Base-by-base conservation (phyloP, 2,888 invertebrate genomes). In the Agapetus fuscipes region DNA sequence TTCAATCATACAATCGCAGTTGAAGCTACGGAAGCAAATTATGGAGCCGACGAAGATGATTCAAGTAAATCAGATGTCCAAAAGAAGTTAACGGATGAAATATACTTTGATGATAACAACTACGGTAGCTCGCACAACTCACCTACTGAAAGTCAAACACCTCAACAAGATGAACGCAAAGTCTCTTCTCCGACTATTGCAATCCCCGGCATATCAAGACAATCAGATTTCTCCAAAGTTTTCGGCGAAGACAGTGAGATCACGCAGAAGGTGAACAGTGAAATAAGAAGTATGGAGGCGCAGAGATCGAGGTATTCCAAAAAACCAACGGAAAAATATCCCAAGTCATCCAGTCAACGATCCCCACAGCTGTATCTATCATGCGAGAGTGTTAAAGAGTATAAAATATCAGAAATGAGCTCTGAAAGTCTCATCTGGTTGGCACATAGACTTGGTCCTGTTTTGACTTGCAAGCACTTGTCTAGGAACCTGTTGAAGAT, bases 401-500 rank as follows among this genome's bases (percentile, higher is more conserved):
- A 68, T 51, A 82, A 80, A 56, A 83, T 85, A 47, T 85, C 88
- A 0, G 88, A 89, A 56, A 86, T 89, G 79, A 85, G 87, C 54
- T 78, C 81, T 0, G 90, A 89, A 54, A 89, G 88, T 53, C 64
- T 91, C 1, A 79, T 90, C 44, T 96, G 96, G 95, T 57, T 97
- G 41, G 83, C 93, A 0, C 89, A 94, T 63, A 77, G 94, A 46
- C 65, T 97, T 12, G 97, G 97, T 0, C 96, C 97, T 0, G 89
- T 96, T 31, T 70, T 97, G 15, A 91, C 93, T 0, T 90, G 95
- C 27, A 80, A 88, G 50, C 84, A 89, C 64, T 71, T 97, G 17
- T 87, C 94, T 0, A 75, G 89, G 43, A 95, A 95, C 67, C 70
- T 98, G 48, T 68, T 97, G 9, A 80, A 94, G 54, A 94, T 97